A percentile compares a stretch with the other conserved stretches of the same genome.
Evolutionary conservation across 2,113 vertebrate genomes (phyloP).

Genomic region (Chionis minor): DNA sequence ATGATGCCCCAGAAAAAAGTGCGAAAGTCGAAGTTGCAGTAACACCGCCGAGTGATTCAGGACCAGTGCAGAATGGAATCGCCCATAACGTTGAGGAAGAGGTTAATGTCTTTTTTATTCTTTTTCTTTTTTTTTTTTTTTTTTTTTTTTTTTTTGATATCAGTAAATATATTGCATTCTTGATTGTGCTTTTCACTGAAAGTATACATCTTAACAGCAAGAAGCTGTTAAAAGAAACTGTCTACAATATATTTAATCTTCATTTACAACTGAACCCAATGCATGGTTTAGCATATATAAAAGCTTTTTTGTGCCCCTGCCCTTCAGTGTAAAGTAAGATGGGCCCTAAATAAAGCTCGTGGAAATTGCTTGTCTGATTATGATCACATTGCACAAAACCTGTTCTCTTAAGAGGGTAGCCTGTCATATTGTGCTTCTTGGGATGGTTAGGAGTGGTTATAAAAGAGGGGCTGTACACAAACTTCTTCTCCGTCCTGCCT

Average conservation of each 20-base stretch:
- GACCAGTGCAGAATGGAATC: conserved; percentile 88
- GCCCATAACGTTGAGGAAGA: conserved; percentile 76
- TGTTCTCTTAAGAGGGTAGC: neutral
- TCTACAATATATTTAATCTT: neutral
- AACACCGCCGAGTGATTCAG: conserved; percentile 89
- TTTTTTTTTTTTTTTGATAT: neutral
- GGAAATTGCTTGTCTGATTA: neutral
- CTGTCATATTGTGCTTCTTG: neutral
- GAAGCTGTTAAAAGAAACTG: neutral
- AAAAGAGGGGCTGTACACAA: neutral
- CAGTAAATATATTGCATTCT: neutral
- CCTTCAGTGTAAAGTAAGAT: neutral
- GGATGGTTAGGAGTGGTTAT: neutral
- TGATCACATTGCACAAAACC: neutral
- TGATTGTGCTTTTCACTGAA: neutral
- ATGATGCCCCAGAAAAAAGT: conserved; percentile 82
- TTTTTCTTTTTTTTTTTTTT: neutral
- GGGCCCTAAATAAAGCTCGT: neutral
- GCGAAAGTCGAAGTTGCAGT: conserved; percentile 93
- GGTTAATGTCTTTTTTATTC: conserved; percentile 37
- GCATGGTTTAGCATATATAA: neutral
- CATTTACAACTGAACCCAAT: neutral
- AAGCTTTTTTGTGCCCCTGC: neutral
- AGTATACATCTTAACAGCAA: neutral
- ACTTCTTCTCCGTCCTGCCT: neutral